Conservation (phyloP, 2,113 vertebrate genomes). For the Bostrychus sinensis region DNA sequence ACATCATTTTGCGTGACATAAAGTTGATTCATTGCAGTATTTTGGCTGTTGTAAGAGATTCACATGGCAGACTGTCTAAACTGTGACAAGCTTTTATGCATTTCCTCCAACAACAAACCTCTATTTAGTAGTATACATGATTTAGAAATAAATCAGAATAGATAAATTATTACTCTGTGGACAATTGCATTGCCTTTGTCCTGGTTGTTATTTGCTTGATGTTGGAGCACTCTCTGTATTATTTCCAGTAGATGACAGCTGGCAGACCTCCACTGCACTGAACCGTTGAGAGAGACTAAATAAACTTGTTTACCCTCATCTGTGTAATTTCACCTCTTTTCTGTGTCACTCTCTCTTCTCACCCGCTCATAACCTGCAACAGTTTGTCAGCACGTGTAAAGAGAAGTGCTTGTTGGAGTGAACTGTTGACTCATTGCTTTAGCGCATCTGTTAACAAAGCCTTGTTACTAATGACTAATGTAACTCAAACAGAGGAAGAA, state of each 20-base stretch:
- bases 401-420: conserved; percentile 49
- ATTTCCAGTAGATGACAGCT: conserved; percentile 68
- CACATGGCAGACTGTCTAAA: conserved; percentile 23
- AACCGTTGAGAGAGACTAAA: conserved; percentile 60
- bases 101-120: conserved; percentile 4
- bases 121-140: too few relatives aligned
- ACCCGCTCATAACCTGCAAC: conserved; percentile 68
- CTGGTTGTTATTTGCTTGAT: conserved; percentile 46
- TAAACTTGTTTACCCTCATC: conserved; percentile 57
- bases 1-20: conserved; percentile 61
- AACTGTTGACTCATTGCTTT: conserved; percentile 48
- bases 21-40: conserved; percentile 27
- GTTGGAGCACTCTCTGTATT: conserved; percentile 34
- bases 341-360: conserved; percentile 55
- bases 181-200: background rate
- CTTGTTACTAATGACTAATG: conserved; percentile 58
- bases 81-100: conserved; percentile 20
- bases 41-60: conserved; percentile 26
- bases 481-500: conserved; percentile 40
- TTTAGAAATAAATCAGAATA: too few relatives aligned
- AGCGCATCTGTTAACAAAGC: conserved; percentile 69
- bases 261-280: conserved; percentile 50
- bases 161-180: background rate
- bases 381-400: conserved; percentile 60
- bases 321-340: conserved; percentile 22